A percentile compares a stretch with the other conserved stretches of the same genome.
These are phyloP conservation scores for Helicoverpa assulta DNA, from an alignment of 2,888 invertebrate genomes.

Conservation along the genomic window DNA sequence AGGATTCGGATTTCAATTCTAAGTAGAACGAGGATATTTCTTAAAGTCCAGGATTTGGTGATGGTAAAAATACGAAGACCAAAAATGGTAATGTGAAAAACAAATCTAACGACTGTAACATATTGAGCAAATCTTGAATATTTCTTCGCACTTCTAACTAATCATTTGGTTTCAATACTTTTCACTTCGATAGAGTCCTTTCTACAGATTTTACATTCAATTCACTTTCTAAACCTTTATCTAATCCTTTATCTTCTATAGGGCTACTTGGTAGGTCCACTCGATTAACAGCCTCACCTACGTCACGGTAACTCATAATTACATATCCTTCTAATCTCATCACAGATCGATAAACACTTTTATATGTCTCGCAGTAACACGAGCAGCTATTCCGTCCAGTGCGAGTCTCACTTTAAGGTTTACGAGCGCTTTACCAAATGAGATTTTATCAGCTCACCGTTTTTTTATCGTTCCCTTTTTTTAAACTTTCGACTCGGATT, in stretches of 20 bases:
- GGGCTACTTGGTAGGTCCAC: not conserved
- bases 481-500: slow-evolving; percentile 40
- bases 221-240: too few species aligned
- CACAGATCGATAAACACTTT: slow-evolving; percentile 41
- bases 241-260: too few species aligned
- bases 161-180: too few species aligned
- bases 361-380: slow-evolving; percentile 42
- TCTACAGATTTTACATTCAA: too few species aligned
- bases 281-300: not conserved
- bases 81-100: too few species aligned
- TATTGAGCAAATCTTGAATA: too few species aligned
- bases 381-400: slow-evolving; percentile 56
- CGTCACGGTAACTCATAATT: slow-evolving; percentile 30
- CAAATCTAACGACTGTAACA: too few species aligned
- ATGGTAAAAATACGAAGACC: too few species aligned
- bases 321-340: slow-evolving; percentile 30
- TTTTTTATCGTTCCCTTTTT: slow-evolving; percentile 48
- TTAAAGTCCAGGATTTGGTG: too few species aligned
- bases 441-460: slow-evolving; percentile 69
- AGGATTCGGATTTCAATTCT: not conserved
- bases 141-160: too few species aligned
- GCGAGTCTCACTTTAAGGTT: slow-evolving; percentile 60
- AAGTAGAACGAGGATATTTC: not conserved
- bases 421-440: slow-evolving; percentile 73
- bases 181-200: too few species aligned